Evolutionary conservation across 2,888 invertebrate genomes (phyloP), one percentile per base, ranked within the genome.

Genomic region (Drosophila meridiana): DNA sequence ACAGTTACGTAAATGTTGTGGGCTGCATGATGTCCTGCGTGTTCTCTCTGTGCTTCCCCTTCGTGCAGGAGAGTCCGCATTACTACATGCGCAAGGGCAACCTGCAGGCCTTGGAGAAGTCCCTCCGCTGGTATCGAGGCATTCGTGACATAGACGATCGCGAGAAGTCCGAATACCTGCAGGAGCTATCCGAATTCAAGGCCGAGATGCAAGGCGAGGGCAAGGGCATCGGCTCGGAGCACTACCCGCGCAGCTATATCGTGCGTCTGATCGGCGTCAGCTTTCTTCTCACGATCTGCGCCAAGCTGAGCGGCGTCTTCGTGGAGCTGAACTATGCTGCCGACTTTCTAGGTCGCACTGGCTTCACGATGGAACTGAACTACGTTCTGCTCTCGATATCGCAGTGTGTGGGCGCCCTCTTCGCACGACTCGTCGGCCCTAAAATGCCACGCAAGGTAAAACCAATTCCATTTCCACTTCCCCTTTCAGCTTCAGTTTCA

Each of bases 101-200:
- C 52, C 61, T 83, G 5, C 20, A 75, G 2, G 64, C 81, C 9
- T 61, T 92, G 81, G 92, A 92, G 66, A 92, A 92, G 45, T 92
- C 93, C 0, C 53, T 92, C 52, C 83, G 92, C 36, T 92, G 92
- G 92, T 92, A 91, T 65, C 92, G 93, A 2, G 92, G 92, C 14
- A 90, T 92, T 11, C 89, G 93, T 0, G 83, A 87, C 4, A 63
- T 92, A 0, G 90, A 90, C n/a, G 90, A 92, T 38, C 89, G 91
- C 20, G 77, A 80, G 5, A 79, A 87, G 8, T 87, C 89, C 0
- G 89, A 87, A 4, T 92, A 89, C 20, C 9, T 91, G 9, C 66
- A 70, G 0, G 92, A 92, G 53, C 56, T 92, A 52, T 73, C 68
- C 3, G 83, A 86, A 43, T 90, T 92, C 48, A 83, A 90, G 63